phyloP scores from a whole-genome alignment of 2,113 vertebrate species.

The Gavia stellata region DNA sequence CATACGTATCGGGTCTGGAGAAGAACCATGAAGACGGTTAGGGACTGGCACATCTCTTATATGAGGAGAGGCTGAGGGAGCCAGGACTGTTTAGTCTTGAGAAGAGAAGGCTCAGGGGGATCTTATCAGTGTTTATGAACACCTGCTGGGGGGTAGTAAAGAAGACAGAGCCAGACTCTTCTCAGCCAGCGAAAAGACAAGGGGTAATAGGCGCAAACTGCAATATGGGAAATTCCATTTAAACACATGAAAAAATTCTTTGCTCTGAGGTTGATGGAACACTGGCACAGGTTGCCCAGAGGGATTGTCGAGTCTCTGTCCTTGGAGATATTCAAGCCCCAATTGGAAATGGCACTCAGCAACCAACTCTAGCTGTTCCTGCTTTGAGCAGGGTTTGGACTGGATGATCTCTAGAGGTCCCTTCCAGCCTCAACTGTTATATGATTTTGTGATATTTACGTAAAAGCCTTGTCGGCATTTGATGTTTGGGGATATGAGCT shows the following conservation, averaged over 20 bases:
- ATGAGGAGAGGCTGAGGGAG: background rate
- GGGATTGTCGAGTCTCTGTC: background rate
- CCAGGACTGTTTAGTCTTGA: background rate
- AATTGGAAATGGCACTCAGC: background rate
- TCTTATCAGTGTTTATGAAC: background rate
- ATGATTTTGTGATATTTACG: background rate
- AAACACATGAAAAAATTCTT: background rate
- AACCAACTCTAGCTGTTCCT: background rate
- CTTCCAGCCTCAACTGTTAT: background rate
- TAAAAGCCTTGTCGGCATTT: background rate
- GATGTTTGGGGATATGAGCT: background rate
- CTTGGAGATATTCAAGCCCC: background rate
- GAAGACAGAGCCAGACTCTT: background rate
- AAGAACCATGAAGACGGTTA: background rate
- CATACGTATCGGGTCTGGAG: background rate
- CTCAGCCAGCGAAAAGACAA: background rate
- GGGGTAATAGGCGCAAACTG: background rate
- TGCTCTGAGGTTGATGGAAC: background rate
- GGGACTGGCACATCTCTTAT: background rate
- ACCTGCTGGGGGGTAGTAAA: background rate
- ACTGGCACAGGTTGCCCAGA: background rate
- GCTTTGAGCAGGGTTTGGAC: background rate
- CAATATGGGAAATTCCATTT: background rate
- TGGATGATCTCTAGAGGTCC: background rate
- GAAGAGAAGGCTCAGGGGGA: background rate